Percentiles rank a stretch among this genome's conserved stretches.
Conservation (phyloP, 2,113 vertebrate genomes). For the Paradoxurus hermaphroditus region DNA sequence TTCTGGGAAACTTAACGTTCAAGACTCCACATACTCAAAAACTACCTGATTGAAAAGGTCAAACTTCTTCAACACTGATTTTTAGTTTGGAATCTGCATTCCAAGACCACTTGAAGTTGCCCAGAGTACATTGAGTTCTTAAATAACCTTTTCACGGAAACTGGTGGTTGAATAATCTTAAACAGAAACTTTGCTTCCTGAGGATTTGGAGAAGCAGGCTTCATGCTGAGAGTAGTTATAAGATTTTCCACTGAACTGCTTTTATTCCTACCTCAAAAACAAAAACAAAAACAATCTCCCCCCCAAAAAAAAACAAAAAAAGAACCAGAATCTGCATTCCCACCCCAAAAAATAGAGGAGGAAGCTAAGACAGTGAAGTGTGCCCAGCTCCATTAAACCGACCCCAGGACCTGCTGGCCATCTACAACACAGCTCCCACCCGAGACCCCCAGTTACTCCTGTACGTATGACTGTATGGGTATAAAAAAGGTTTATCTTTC, state of each 20-base stretch:
- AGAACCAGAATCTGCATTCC: background rate
- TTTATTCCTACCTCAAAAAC: background rate
- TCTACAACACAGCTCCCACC: background rate
- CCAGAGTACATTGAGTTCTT: constrained; percentile 29
- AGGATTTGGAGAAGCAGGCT: background rate
- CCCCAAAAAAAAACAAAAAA: too few relatives aligned
- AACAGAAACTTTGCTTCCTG: constrained; percentile 7
- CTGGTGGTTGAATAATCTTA: background rate
- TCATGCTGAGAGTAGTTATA: background rate
- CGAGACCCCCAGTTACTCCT: background rate
- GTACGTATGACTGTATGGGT: too few relatives aligned
- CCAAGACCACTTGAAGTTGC: constrained; percentile 39
- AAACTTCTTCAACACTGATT: constrained; percentile 9
- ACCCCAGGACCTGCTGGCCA: too few relatives aligned
- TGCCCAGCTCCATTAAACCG: background rate
- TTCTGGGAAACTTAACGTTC: constrained; percentile 26
- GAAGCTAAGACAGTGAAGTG: background rate
- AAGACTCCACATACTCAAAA: constrained; percentile 7
- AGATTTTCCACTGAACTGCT: background rate
- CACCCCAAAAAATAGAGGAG: background rate
- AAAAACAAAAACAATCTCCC: background rate
- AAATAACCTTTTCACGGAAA: constrained; percentile 19
- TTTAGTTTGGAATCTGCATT: constrained; percentile 36
- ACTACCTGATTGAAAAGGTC: constrained; percentile 45
- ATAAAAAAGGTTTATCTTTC: background rate